A percentile compares a stretch with the other conserved stretches of the same genome.
phyloP scores from a whole-genome alignment of 2,797 vertebrate genomes.

The Sylvilagus floridanus region DNA sequence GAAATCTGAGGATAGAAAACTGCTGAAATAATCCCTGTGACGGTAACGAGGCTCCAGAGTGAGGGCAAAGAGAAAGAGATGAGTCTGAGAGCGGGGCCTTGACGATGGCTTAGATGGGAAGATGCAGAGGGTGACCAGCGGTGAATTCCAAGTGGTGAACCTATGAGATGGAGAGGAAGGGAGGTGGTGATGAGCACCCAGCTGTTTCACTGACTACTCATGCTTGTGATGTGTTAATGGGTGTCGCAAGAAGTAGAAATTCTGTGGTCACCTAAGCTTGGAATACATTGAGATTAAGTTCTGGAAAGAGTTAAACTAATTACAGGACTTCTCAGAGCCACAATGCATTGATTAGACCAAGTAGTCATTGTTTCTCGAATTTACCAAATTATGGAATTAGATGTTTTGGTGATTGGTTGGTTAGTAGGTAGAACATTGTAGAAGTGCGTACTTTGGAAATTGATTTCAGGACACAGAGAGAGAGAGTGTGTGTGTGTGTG shows the following conservation, averaged over 20 bases:
- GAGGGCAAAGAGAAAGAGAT: not conserved
- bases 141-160: not conserved
- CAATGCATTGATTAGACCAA: not conserved
- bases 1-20: constrained; percentile 6
- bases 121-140: not conserved
- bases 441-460: constrained; percentile 6
- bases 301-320: constrained; percentile 47
- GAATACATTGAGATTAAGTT: constrained; percentile 23
- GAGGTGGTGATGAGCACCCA: not conserved
- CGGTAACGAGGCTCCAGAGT: not conserved
- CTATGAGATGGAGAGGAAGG: not conserved
- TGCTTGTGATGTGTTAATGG: not conserved
- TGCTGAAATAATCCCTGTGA: constrained; percentile 7
- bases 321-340: constrained; percentile 11
- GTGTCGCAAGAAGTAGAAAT: constrained; percentile 20
- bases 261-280: not conserved
- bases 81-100: constrained; percentile 27
- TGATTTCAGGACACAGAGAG: not conserved
- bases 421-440: not conserved
- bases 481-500: not conserved
- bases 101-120: not conserved
- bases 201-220: not conserved
- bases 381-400: not conserved
- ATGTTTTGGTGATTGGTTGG: constrained; percentile 1
- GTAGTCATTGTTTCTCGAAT: constrained; percentile 19